Base-by-base conservation (phyloP, 1,140 invertebrate species). In the Bombyx mori region DNA sequence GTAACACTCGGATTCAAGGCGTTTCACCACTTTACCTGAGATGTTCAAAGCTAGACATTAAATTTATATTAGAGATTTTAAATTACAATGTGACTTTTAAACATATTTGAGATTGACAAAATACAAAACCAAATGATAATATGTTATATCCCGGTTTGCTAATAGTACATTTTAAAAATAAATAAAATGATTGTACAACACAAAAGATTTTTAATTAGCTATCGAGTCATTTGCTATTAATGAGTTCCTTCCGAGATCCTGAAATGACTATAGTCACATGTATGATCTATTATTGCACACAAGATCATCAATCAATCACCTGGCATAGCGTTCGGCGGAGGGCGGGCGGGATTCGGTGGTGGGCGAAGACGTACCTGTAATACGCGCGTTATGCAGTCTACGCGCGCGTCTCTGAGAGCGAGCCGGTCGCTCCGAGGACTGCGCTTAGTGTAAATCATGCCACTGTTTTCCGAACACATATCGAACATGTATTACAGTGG, bases 401-500 rank as follows among this genome's bases (percentile, higher is more conserved):
- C 63, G 69, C 72, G 77, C 72, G 69, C 69, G 67, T 65, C 63
- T 52, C 62, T 51, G 8, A 8, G 56, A 42, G 57, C 70, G 61
- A 46, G 46, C 12, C 58, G 69, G 57, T 42, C 55, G 63, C 63
- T 61, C 72, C 71, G 71, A 68, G 65, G 65, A 52, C 56, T 61
- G 56, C 54, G 12, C 55, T 57, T 54, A 61, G 66, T 63, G 67
- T 60, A 58, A 18, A 86, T 63, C 63, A 91, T 91, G 90, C 90
- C 90, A 55, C 77, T 90, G 48, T 91, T 88, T 79, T 90, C 89
- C 57, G 90, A 91, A 71, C 79, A 88, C 51, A 88, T 83, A 58
- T 77, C 88, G 60, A 90, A 89, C 69, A 83, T 90, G 76, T 90
- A 90, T 77, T 89, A 89, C 62, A 80, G 88, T 70, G 87, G 86